These are phyloP conservation scores for Borostomias antarcticus DNA, from an alignment of 2,797 vertebrate genomes.

Conservation along the genomic window DNA sequence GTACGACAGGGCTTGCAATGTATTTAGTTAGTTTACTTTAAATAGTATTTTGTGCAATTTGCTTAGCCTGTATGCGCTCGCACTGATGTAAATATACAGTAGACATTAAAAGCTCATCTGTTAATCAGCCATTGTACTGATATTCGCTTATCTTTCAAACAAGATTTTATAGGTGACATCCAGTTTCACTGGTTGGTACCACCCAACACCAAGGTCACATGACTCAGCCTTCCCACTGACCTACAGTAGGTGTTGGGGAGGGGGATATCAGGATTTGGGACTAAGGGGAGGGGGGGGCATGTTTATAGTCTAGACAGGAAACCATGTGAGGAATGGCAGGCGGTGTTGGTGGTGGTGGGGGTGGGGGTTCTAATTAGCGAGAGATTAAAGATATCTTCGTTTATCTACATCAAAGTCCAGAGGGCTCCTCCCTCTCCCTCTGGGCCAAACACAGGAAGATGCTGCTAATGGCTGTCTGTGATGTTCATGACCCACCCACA, in stretches of 20 bases:
- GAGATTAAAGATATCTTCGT: slow-evolving; percentile 77
- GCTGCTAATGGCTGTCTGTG: slow-evolving; percentile 70
- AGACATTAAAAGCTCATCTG: too few species aligned
- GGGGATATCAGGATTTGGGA: not conserved
- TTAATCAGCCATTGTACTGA: too few species aligned
- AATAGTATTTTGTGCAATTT: too few species aligned
- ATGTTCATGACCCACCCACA: slow-evolving; percentile 44
- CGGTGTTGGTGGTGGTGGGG: slow-evolving; percentile 62
- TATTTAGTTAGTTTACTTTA: too few species aligned
- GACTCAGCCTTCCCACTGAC: not conserved
- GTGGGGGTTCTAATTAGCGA: slow-evolving; percentile 72
- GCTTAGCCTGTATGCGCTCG: too few species aligned
- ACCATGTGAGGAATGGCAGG: slow-evolving; percentile 48
- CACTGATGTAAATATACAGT: too few species aligned
- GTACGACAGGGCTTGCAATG: not conserved
- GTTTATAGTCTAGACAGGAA: slow-evolving; percentile 78
- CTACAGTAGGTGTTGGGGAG: not conserved
- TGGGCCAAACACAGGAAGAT: slow-evolving; percentile 82
- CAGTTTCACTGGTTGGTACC: not conserved
- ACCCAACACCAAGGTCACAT: not conserved
- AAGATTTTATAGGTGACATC: too few species aligned
- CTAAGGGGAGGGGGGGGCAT: slow-evolving; percentile 20
- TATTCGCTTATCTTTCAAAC: too few species aligned
- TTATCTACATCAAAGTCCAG: slow-evolving; percentile 71
- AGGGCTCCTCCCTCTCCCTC: slow-evolving; percentile 68